Conservation (phyloP, 2,113 vertebrate species). For the Myocastor coypus region DNA sequence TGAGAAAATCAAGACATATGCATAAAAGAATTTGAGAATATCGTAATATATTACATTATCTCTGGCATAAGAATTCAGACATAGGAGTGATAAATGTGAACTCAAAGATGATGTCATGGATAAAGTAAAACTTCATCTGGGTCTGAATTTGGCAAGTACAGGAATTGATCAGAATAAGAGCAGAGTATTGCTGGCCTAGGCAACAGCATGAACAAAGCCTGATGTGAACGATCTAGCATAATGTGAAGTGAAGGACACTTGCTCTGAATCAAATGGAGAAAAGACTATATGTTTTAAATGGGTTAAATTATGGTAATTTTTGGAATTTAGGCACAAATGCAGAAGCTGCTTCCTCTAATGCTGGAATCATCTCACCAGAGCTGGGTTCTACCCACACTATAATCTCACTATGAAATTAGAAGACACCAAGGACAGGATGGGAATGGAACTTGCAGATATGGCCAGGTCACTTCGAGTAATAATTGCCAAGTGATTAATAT, state of each 20-base stretch:
- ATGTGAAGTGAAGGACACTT: neutral
- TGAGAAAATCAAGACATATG: slow-evolving; percentile 34
- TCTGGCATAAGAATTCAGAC: slow-evolving; percentile 70
- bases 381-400: slow-evolving; percentile 39
- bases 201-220: neutral
- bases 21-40: slow-evolving; percentile 59
- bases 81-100: slow-evolving; percentile 1
- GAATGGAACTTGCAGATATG: neutral
- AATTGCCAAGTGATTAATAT: slow-evolving; percentile 26
- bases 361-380: slow-evolving; percentile 35
- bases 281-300: neutral
- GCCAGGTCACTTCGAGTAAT: slow-evolving; percentile 22
- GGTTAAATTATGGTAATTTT: neutral
- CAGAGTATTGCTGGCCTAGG: slow-evolving; percentile 9
- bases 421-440: slow-evolving; percentile 4
- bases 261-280: slow-evolving; percentile 42
- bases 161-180: slow-evolving; percentile 66
- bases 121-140: slow-evolving; percentile 57
- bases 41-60: slow-evolving; percentile 61
- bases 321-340: slow-evolving; percentile 42
- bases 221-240: slow-evolving; percentile 36
- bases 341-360: slow-evolving; percentile 15
- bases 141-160: slow-evolving; percentile 13
- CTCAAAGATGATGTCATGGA: slow-evolving; percentile 67
- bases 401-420: slow-evolving; percentile 40